Evolutionary conservation across 2,797 vertebrate genomes (phyloP), one percentile per base, ranked within the genome.

Genomic region (Brachyrhaphis roseni): DNA sequence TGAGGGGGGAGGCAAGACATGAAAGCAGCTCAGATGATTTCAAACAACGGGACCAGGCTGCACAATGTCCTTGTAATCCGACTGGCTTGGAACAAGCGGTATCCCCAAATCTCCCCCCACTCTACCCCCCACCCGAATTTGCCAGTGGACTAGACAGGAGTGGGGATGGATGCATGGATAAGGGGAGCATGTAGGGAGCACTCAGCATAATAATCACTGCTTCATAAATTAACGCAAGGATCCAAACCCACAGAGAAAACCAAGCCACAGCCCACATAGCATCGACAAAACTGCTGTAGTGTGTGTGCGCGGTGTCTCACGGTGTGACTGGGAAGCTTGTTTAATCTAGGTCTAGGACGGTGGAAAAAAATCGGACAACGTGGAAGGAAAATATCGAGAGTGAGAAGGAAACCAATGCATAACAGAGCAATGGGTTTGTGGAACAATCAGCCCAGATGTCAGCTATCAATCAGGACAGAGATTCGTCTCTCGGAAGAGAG

Each of bases 221-320:
- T 79, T 91, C 76, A 81, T 80, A 86, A 89, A 92, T 88, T 10
- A 84, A 91, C 83, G 84, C 90, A 86, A 81, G 79, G 86, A 90
- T 84, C 85, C 82, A 84, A 80, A 89, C 49, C 75, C 81, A 79
- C 43, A 66, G 83, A 85, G 75, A 82, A 86, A 85, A 82, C 31
- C 83, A 89, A 94, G 93, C 91, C 94, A 93, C 92, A 94, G 92
- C 93, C 93, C 94, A 87, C 85, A 90, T 91, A 91, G 85, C 89
- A 90, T 90, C 89, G 89, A 87, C 86, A 91, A n/a, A 87, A 90
- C 89, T 87, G 90, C 93, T 92, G 82, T 90, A 82, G 83, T 88
- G 86, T 92, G 88, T 85, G 75, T 43, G 83, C 36, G 84, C 71
- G 74, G 8, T 66, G 82, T 78, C 83, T 89, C 77, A 81, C 86